Evolutionary conservation across 2,888 invertebrate species (phyloP).

Genomic region (Holacanthella duospinosa): DNA sequence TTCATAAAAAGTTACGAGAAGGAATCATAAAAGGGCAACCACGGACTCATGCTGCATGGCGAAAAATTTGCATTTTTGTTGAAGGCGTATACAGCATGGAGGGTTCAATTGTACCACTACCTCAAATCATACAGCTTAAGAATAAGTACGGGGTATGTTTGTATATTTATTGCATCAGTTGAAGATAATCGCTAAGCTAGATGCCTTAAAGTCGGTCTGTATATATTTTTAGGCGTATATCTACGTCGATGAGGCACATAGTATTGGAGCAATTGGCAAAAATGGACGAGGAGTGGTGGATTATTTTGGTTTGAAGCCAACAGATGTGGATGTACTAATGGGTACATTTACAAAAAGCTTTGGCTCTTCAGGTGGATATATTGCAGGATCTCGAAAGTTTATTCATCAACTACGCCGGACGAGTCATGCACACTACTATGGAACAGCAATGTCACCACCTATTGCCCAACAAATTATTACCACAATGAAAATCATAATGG

Average conservation of each 20-base stretch:
- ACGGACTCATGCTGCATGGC: conserved; percentile 65
- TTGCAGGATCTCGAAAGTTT: conserved; percentile 78
- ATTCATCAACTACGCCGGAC: conserved; percentile 63
- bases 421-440: conserved; percentile 79
- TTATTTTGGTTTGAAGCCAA: conserved; percentile 68
- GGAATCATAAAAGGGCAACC: conserved; percentile 71
- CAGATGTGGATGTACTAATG: conserved; percentile 88
- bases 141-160: conserved; percentile 65
- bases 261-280: conserved; percentile 84
- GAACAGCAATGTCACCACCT: conserved; percentile 77
- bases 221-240: conserved; percentile 58
- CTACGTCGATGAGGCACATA: conserved; percentile 96
- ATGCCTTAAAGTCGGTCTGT: not conserved
- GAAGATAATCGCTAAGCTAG: not conserved
- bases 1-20: conserved; percentile 65
- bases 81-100: conserved; percentile 99
- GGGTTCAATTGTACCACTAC: conserved; percentile 82
- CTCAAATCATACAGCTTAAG: conserved; percentile 77
- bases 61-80: conserved; percentile 81
- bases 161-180: not conserved
- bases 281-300: conserved; percentile 80
- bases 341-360: conserved; percentile 99
- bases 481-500: conserved; percentile 78
- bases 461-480: conserved; percentile 84
- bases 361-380: conserved; percentile 91